Percentiles rank a stretch among this genome's conserved stretches.
Evolutionary conservation across 92 coral and sea anemone species (phyloP).

Genomic region (Chrysogorgia sp.): DNA sequence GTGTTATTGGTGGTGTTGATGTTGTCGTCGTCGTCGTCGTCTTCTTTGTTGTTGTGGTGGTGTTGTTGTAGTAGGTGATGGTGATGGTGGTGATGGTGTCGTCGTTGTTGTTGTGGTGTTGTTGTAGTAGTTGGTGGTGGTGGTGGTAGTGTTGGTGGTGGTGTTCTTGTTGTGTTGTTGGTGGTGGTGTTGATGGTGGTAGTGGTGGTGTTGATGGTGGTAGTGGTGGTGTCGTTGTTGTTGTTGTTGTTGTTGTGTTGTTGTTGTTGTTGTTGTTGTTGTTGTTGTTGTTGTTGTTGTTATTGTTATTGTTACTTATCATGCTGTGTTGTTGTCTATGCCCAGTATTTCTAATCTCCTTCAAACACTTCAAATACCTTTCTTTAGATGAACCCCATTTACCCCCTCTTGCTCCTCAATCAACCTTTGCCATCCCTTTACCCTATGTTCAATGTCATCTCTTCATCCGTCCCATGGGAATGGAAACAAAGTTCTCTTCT

Average conservation of each 20-base stretch:
- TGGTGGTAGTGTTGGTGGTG: not conserved
- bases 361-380: not conserved
- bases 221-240: no score
- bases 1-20: not conserved
- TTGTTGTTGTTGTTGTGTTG: not conserved
- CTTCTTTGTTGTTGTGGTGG: no score
- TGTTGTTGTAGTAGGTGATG: no score
- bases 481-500: conserved; percentile 79
- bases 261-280: not conserved
- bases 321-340: no score
- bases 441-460: conserved; percentile 80
- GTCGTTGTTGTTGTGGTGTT: conserved; percentile 1
- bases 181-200: no score
- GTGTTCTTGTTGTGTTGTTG: not conserved
- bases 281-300: no score
- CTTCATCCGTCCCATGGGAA: conserved; percentile 82
- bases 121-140: conserved; percentile 8
- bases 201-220: no score
- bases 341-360: not conserved
- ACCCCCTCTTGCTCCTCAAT: conserved; percentile 73
- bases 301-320: no score
- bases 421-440: conserved; percentile 73
- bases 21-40: no score
- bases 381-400: conserved; percentile 67
- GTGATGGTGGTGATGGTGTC: not conserved